Conservation (phyloP, 2,113 vertebrate genomes). For the Lichenostomus cassidix region DNA sequence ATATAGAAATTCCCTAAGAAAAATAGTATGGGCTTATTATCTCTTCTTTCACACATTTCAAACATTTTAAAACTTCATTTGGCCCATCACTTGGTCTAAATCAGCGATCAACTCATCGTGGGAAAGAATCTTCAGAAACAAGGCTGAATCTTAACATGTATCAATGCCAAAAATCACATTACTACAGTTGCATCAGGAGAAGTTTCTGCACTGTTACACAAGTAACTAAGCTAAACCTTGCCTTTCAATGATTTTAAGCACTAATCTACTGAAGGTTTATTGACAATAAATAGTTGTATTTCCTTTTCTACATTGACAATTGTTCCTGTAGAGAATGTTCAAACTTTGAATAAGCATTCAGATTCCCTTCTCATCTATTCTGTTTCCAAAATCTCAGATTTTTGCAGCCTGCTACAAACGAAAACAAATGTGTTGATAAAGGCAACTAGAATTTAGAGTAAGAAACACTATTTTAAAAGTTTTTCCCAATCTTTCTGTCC, state of each 20-base stretch:
- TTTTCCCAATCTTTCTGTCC: background rate
- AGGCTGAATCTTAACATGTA: background rate
- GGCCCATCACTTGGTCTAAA: conserved; percentile 50
- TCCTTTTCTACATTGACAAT: background rate
- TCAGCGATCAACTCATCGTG: conserved; percentile 39
- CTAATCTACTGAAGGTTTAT: conserved; percentile 36
- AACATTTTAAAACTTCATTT: conserved; percentile 43
- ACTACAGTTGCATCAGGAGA: conserved; percentile 20
- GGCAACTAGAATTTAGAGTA: background rate
- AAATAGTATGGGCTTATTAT: conserved; percentile 52
- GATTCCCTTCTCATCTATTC: background rate
- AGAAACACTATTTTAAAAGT: background rate
- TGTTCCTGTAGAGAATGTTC: background rate
- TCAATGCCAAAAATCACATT: background rate
- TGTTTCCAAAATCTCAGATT: background rate
- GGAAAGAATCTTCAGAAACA: background rate
- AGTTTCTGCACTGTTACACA: conserved; percentile 13
- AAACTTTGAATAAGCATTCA: background rate
- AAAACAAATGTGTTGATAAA: background rate
- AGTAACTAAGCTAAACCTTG: conserved; percentile 47
- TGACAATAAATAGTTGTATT: conserved; percentile 37
- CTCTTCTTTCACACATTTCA: conserved; percentile 51
- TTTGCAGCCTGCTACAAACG: background rate
- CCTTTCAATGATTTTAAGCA: conserved; percentile 42
- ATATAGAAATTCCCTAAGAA: conserved; percentile 57